These are phyloP conservation scores for Lepidochitona cinerea DNA, from an alignment of 2,888 invertebrate genomes.

Conservation along the genomic window DNA sequence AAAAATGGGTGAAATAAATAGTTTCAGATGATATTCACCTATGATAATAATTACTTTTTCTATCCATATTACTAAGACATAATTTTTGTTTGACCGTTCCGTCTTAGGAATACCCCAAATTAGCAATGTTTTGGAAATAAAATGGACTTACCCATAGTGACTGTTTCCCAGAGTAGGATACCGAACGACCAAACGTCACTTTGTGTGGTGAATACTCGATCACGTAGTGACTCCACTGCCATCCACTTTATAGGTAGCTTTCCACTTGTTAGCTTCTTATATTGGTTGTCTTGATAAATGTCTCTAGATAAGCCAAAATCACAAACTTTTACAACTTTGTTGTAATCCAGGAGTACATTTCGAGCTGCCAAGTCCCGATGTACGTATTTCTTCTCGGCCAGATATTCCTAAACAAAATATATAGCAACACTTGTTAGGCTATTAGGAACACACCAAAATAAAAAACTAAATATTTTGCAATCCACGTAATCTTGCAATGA, in stretches of 20 bases:
- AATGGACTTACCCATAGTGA: conserved; percentile 79
- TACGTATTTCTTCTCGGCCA: conserved; percentile 85
- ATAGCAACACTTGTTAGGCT: too few relatives aligned
- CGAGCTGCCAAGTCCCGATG: conserved; percentile 91
- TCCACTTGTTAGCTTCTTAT: conserved; percentile 77
- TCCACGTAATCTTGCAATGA: too few relatives aligned
- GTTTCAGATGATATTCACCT: too few relatives aligned
- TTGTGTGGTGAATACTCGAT: conserved; percentile 84
- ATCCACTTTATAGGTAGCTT: conserved; percentile 69
- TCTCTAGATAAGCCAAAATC: conserved; percentile 92
- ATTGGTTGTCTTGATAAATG: conserved; percentile 87
- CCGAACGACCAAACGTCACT: conserved; percentile 92
- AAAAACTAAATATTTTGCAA: too few relatives aligned
- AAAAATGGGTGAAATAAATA: too few relatives aligned
- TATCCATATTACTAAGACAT: too few relatives aligned
- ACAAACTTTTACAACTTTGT: conserved; percentile 81
- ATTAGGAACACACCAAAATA: too few relatives aligned
- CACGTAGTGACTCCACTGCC: conserved; percentile 71
- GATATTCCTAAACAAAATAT: conserved; percentile 87
- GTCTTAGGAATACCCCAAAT: too few relatives aligned
- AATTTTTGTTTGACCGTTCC: too few relatives aligned
- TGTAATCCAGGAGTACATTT: conserved; percentile 78
- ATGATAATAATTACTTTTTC: too few relatives aligned
- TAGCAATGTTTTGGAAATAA: too few relatives aligned
- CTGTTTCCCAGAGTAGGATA: conserved; percentile 89